Conservation (phyloP, 2,888 invertebrate species). For the Shargacucullia verbasci region DNA sequence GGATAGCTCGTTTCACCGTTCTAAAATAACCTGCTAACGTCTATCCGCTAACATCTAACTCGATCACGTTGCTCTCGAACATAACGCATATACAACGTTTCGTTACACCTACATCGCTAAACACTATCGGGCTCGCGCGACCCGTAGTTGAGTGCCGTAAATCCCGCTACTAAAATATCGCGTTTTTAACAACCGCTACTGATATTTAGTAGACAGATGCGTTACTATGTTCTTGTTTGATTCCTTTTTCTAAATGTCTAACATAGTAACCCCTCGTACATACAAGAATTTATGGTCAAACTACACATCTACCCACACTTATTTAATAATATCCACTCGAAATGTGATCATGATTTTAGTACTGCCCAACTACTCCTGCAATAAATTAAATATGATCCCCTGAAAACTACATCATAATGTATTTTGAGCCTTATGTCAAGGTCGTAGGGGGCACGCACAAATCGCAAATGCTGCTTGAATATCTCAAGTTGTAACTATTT, state of each 20-base stretch:
- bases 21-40: no score
- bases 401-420: conserved; percentile 50
- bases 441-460: conserved; percentile 53
- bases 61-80: no score
- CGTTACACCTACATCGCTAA: no score
- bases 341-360: conserved; percentile 54
- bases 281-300: conserved; percentile 21
- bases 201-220: no score
- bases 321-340: conserved; percentile 46
- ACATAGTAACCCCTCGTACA: background rate
- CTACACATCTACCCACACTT: conserved; percentile 8
- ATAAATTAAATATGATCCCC: conserved; percentile 60
- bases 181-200: no score
- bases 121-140: no score
- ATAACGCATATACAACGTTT: no score
- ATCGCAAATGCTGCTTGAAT: conserved; percentile 71
- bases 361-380: conserved; percentile 53
- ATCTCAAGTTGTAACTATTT: conserved; percentile 77
- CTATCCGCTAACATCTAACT: no score
- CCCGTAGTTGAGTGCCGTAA: no score
- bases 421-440: conserved; percentile 58
- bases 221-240: no score
- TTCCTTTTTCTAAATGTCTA: background rate
- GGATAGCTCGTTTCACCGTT: no score
- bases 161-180: no score